Conservation (phyloP, 2,888 invertebrate genomes). For the Troides aeacus region DNA sequence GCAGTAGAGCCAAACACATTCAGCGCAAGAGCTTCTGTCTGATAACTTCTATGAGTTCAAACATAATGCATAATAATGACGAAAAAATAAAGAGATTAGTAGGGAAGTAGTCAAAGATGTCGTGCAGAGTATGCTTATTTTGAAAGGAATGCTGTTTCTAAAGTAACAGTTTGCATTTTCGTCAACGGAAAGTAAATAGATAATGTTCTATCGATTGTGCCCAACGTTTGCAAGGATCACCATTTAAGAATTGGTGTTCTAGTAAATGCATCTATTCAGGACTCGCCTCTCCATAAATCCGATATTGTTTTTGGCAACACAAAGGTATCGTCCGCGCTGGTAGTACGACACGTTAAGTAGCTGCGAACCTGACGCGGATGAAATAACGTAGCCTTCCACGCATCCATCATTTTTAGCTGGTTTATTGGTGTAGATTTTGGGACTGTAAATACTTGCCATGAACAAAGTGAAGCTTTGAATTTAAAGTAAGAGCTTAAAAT, state of each 20-base stretch:
- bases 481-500: background rate
- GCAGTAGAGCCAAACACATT: constrained; percentile 88
- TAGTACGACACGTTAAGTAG: constrained; percentile 92
- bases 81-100: background rate
- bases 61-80: background rate
- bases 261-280: background rate
- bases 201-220: too few relatives aligned
- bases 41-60: constrained; percentile 62
- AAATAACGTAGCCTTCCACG: constrained; percentile 82
- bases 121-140: too few relatives aligned
- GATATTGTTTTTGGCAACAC: constrained; percentile 91
- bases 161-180: too few relatives aligned
- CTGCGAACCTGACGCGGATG: constrained; percentile 85
- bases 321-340: constrained; percentile 92
- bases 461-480: background rate
- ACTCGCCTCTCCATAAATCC: constrained; percentile 85
- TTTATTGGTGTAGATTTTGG: constrained; percentile 34
- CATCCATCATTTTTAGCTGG: background rate
- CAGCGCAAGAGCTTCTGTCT: constrained; percentile 87
- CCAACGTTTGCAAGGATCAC: background rate
- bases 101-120: too few relatives aligned
- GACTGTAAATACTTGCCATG: constrained; percentile 43
- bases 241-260: too few relatives aligned
- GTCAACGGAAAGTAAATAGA: too few relatives aligned
- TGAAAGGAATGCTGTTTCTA: too few relatives aligned